A percentile compares a stretch with the other conserved stretches of the same genome.
Evolutionary conservation across 2,113 vertebrate genomes (phyloP).

Genomic region (Chunga burmeisteri): DNA sequence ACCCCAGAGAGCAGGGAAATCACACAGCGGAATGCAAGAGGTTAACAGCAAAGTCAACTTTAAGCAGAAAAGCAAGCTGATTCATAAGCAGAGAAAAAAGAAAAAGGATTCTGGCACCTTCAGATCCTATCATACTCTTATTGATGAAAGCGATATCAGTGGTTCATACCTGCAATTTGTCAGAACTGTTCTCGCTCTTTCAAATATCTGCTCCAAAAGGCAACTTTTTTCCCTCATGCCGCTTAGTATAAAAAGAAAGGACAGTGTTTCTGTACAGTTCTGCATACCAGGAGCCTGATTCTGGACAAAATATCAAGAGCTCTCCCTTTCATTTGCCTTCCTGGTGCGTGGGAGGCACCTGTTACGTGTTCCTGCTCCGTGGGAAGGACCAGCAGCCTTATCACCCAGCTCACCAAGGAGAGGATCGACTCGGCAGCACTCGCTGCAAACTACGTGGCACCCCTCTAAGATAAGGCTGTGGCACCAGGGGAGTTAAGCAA

Average conservation of each 20-base stretch:
- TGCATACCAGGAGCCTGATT: not conserved
- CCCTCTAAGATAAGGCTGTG: not conserved
- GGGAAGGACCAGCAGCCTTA: not conserved
- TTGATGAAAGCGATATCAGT: not conserved
- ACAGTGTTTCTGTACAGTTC: accelerated
- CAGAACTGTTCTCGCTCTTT: not conserved
- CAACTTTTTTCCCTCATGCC: not conserved
- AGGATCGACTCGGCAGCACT: not conserved
- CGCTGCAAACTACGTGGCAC: not conserved
- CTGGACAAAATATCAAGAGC: not conserved
- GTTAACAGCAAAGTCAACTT: not conserved
- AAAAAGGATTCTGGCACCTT: not conserved
- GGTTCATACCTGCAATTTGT: not conserved
- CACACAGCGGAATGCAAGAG: not conserved
- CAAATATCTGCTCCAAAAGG: not conserved
- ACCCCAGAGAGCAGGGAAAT: not conserved
- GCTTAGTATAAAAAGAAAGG: not conserved
- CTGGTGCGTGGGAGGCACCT: not conserved
- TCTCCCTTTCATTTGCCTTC: not conserved
- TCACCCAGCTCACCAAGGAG: not conserved
- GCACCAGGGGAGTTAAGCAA: not conserved
- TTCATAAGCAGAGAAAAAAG: not conserved
- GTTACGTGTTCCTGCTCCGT: not conserved
- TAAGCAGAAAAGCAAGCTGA: not conserved
- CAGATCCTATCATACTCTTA: not conserved